These are phyloP conservation scores for Platerodrilus igneus DNA, from an alignment of 2,888 invertebrate species.

Conservation along the genomic window DNA sequence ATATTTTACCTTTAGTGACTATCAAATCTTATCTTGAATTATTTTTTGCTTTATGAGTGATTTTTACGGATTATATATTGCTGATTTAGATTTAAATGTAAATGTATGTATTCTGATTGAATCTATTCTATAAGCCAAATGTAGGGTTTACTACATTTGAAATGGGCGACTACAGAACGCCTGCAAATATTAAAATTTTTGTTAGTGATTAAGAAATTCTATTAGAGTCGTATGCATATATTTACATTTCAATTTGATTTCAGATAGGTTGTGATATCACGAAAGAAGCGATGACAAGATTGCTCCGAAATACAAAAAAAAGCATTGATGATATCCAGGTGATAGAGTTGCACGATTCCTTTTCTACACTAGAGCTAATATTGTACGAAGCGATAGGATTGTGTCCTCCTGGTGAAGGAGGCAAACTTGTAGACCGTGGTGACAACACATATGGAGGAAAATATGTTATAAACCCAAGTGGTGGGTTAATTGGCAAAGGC, in stretches of 20 bases:
- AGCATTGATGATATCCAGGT: conserved; percentile 83
- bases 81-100: too few species aligned
- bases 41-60: too few species aligned
- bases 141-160: too few species aligned
- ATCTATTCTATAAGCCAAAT: too few species aligned
- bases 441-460: conserved; percentile 97
- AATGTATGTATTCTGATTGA: too few species aligned
- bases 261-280: conserved; percentile 92
- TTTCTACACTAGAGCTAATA: conserved; percentile 93
- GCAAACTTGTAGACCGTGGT: conserved; percentile 84
- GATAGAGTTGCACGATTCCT: conserved; percentile 96
- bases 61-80: too few species aligned
- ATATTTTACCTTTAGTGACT: too few species aligned
- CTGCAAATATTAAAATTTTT: too few species aligned
- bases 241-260: conserved; percentile 26
- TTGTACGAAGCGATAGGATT: conserved; percentile 95
- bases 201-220: neutral
- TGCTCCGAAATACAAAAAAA: conserved; percentile 70
- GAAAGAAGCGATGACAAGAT: conserved; percentile 67
- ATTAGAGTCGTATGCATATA: conserved; percentile 6
- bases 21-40: too few species aligned
- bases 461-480: conserved; percentile 96
- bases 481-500: conserved; percentile 95
- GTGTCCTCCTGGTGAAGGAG: conserved; percentile 85
- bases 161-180: too few species aligned